Evolutionary conservation across 2,888 invertebrate genomes (phyloP).

Genomic region (Gymnosoma rotundatum): DNA sequence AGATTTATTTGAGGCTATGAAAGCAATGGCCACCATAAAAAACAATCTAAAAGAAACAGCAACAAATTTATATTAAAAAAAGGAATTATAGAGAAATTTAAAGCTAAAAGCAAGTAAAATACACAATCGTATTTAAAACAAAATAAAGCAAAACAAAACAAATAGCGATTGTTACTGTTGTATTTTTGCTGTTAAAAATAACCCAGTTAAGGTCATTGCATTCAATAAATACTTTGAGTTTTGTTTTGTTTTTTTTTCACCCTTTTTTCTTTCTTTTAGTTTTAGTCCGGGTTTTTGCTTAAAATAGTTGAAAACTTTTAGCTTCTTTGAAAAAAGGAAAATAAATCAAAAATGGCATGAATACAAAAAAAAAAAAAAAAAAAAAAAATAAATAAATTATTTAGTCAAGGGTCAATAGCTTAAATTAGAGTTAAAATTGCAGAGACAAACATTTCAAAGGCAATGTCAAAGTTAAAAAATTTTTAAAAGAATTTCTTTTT

Average conservation of each 20-base stretch:
- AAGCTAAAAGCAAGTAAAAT: slow-evolving; percentile 54
- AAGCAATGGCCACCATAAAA: slow-evolving; percentile 16
- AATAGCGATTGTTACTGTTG: slow-evolving; percentile 13
- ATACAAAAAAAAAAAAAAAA: not conserved
- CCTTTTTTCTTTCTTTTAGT: not conserved
- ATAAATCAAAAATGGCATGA: not conserved
- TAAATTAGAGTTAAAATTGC: not conserved
- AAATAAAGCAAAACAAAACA: slow-evolving; percentile 2
- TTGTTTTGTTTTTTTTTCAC: not conserved
- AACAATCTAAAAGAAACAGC: not conserved
- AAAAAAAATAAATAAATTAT: slow-evolving; percentile 45
- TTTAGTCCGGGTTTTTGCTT: too few relatives aligned
- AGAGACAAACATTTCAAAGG: not conserved
- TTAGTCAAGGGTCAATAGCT: slow-evolving; percentile 49
- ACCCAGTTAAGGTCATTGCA: slow-evolving; percentile 49
- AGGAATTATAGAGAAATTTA: slow-evolving; percentile 35
- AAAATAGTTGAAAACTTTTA: not conserved
- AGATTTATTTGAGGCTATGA: slow-evolving; percentile 54
- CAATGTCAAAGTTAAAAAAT: slow-evolving; percentile 22
- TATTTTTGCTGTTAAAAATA: not conserved
- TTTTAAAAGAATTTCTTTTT: slow-evolving; percentile 3
- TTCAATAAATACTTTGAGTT: slow-evolving; percentile 24
- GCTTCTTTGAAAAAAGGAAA: not conserved
- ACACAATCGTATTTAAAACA: not conserved
- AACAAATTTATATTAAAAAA: not conserved